Evolutionary conservation across 2,888 invertebrate genomes (phyloP), one percentile per base, ranked within the genome.

Genomic region (Dastarcus helophoroides): DNA sequence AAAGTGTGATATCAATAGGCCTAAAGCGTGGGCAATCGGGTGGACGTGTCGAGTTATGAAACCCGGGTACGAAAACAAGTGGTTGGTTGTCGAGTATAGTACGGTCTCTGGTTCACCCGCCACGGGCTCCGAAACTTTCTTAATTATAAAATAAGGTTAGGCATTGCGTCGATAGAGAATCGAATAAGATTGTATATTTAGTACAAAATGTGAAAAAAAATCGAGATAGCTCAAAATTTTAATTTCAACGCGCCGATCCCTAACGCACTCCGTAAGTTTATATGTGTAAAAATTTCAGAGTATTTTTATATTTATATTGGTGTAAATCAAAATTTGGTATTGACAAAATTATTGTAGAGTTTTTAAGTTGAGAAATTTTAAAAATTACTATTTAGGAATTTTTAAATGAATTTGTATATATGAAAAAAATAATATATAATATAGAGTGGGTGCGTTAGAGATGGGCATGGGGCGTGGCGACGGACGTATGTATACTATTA

Each of bases 351-450:
- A 59, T 60, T 54, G 62, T 62, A 62, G 61, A 58, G 53, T 59
- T 50, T 57, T 62, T 62, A 61, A 61, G 62, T 62, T 62, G 54
- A 54, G 56, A 57, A 58, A 55, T 58, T 60, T 60, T 59, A 60
- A 69, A 70, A 67, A 65, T 69, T 71, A 70, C 62, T 65, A 63
- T 72, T 74, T 73, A 74, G 73, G 72, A 68, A 62, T 73, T 60
- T 73, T 70, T 71, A 70, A 71, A 71, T 62, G 53, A 72, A 72
- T 71, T 71, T 74, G 74, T 74, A 74, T 69, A 74, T 65, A 64
- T n/a, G n/a, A n/a, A n/a, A 67, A 68, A 68, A 68, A 66, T 67
- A 68, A 68, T 68, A 68, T 63, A 65, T 67, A 67, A 67, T 67
- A 67, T 67, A 69, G 65, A 67, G 62, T 60, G 65, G 59, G 56